phyloP scores from a whole-genome alignment of 37 sponge, comb jelly and placozoan genomes.

The Aphrocallistes beatrix region DNA sequence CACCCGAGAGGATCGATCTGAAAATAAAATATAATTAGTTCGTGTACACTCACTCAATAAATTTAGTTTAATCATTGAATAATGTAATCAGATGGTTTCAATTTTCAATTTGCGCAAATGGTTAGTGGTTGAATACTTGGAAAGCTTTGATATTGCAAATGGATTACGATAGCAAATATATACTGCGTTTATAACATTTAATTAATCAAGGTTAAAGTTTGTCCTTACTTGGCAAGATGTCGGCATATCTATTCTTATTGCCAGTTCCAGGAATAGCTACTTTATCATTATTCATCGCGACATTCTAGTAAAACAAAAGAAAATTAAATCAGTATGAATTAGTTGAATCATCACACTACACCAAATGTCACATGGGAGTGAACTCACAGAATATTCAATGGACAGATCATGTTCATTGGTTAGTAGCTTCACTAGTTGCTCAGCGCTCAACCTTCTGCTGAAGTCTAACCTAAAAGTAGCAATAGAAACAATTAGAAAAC shows the following conservation, averaged over 20 bases:
- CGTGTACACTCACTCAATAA: too few species aligned
- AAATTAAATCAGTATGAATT: not conserved
- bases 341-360: not conserved
- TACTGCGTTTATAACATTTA: too few species aligned
- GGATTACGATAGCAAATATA: too few species aligned
- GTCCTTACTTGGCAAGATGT: conserved; percentile 8
- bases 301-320: not conserved
- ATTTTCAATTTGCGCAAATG: too few species aligned
- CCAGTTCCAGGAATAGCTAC: conserved; percentile 10
- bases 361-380: too few species aligned
- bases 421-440: not conserved
- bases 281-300: not conserved
- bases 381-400: not conserved
- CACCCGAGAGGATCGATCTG: conserved; percentile 3
- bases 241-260: not conserved
- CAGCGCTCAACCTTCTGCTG: not conserved
- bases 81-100: too few species aligned
- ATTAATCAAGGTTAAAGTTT: too few species aligned
- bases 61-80: too few species aligned
- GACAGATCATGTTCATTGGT: not conserved
- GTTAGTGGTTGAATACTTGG: too few species aligned
- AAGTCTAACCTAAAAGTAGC: not conserved
- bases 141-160: too few species aligned
- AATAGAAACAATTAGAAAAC: too few species aligned
- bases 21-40: not conserved